Percentiles rank a stretch among this genome's conserved stretches.
phyloP scores from a whole-genome alignment of 2,113 vertebrate species.

The Genyomyrus donnyi region DNA sequence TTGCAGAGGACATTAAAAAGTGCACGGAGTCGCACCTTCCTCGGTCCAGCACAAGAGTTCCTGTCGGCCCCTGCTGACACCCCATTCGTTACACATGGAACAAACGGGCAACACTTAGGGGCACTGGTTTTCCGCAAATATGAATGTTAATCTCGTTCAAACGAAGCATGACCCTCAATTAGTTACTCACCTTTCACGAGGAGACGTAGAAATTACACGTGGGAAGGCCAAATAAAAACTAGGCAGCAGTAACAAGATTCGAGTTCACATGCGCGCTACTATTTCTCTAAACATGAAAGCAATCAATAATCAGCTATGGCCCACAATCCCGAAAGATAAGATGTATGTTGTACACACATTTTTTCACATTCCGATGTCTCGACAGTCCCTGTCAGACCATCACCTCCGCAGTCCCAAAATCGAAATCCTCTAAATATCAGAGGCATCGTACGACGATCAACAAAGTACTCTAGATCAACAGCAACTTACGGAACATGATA shows the following conservation, averaged over 20 bases:
- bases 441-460: constrained; percentile 33
- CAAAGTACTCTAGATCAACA: no score
- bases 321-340: background rate
- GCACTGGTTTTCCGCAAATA: background rate
- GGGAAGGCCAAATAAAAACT: background rate
- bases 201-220: background rate
- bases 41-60: constrained; percentile 2
- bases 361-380: background rate
- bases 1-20: background rate
- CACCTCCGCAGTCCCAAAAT: background rate
- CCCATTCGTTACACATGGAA: constrained; percentile 15
- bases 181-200: background rate
- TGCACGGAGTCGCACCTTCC: background rate
- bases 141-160: background rate
- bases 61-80: constrained; percentile 24
- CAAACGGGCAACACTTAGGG: constrained; percentile 21
- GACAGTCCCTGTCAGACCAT: background rate
- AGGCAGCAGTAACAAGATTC: background rate
- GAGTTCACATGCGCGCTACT: background rate
- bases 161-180: background rate
- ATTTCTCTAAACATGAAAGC: background rate
- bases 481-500: background rate
- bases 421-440: constrained; percentile 43
- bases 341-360: background rate
- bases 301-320: background rate